Conservation (phyloP, 2,113 vertebrate genomes). For the Pholis gunnellus region DNA sequence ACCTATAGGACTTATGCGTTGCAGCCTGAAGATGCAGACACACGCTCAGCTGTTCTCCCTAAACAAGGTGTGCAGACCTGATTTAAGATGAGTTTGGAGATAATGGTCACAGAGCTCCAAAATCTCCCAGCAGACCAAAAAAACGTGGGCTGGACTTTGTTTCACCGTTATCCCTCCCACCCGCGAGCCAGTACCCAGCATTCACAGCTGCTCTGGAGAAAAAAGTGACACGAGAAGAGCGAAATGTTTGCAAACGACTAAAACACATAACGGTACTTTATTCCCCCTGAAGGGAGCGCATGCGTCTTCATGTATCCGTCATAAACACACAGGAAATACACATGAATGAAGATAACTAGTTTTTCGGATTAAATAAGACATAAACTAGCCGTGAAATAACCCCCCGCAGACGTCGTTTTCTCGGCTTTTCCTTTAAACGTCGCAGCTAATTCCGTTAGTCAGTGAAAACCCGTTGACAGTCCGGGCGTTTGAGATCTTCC, state of each 20-base stretch:
- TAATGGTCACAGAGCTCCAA: neutral
- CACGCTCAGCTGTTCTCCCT: neutral
- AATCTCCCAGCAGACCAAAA: slow-evolving; percentile 7
- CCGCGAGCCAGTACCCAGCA: neutral
- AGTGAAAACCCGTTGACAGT: neutral
- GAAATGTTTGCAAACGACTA: neutral
- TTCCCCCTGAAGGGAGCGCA: no score
- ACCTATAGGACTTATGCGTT: neutral
- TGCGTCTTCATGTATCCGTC: no score
- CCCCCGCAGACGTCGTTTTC: slow-evolving; percentile 11
- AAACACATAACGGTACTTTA: neutral
- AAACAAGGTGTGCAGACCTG: neutral
- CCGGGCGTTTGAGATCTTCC: no score
- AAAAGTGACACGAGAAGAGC: neutral
- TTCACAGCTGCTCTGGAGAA: neutral
- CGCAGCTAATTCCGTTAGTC: neutral
- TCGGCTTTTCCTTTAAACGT: neutral
- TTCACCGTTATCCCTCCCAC: slow-evolving; percentile 36
- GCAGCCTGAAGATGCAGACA: no score
- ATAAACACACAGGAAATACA: no score
- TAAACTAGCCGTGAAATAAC: neutral
- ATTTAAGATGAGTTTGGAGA: slow-evolving; percentile 1
- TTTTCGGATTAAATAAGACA: neutral
- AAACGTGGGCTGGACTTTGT: slow-evolving; percentile 34
- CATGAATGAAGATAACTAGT: neutral